phyloP scores from a whole-genome alignment of 2,888 invertebrate genomes.

The Thecocarcelia acutangulata region DNA sequence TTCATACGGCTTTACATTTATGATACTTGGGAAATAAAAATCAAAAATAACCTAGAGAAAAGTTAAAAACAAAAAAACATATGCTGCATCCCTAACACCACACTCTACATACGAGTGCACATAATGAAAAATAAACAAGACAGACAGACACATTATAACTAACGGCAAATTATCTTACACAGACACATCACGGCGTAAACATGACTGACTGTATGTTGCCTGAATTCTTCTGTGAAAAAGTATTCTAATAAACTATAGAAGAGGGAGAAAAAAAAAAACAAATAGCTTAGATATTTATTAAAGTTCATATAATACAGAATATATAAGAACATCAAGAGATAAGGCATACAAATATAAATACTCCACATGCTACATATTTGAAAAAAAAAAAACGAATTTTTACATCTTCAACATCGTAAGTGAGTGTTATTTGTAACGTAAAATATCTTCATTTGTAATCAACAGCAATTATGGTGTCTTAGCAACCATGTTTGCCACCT shows the following conservation, averaged over 20 bases:
- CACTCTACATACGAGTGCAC: neutral
- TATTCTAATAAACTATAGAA: slow-evolving; percentile 3
- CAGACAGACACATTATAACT: slow-evolving; percentile 23
- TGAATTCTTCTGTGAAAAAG: neutral
- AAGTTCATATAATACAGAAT: slow-evolving; percentile 19
- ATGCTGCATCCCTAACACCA: slow-evolving; percentile 37
- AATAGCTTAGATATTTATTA: slow-evolving; percentile 11
- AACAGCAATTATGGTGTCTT: slow-evolving; percentile 71
- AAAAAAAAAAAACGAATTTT: too few relatives aligned
- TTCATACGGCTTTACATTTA: slow-evolving; percentile 31
- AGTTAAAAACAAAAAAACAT: slow-evolving; percentile 32
- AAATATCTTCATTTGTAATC: slow-evolving; percentile 70
- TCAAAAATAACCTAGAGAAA: slow-evolving; percentile 3
- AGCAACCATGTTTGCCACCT: slow-evolving; percentile 71
- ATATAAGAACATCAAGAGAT: too few relatives aligned
- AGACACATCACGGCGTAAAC: slow-evolving; percentile 30
- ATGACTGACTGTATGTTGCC: slow-evolving; percentile 1
- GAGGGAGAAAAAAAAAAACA: neutral
- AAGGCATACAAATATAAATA: neutral
- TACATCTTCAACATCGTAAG: neutral
- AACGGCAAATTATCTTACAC: slow-evolving; percentile 12
- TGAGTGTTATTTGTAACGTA: slow-evolving; percentile 24
- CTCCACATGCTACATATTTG: neutral
- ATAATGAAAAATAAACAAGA: neutral
- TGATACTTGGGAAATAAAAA: slow-evolving; percentile 51